A percentile compares a stretch with the other conserved stretches of the same genome.
Conservation (phyloP, 2,797 vertebrate species). For the Chelonia mydas region DNA sequence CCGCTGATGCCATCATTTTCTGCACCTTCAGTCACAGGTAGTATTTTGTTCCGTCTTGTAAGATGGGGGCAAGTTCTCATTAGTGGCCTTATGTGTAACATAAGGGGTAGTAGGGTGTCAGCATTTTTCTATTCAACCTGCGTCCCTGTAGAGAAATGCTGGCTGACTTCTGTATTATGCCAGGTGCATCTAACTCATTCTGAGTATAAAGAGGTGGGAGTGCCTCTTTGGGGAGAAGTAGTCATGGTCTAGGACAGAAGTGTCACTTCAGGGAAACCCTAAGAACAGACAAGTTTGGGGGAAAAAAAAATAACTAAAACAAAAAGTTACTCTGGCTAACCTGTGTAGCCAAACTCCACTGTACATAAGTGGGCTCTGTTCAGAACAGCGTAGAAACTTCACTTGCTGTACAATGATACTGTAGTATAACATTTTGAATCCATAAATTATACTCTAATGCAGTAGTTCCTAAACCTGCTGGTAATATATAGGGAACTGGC, state of each 20-base stretch:
- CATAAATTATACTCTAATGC: neutral
- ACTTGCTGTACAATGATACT: neutral
- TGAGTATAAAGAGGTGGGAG: neutral
- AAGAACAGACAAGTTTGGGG: neutral
- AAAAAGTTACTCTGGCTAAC: neutral
- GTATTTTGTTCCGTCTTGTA: neutral
- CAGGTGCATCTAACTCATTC: neutral
- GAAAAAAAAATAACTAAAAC: neutral
- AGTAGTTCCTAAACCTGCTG: neutral
- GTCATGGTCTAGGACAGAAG: neutral
- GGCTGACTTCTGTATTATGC: neutral
- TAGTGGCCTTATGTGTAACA: neutral
- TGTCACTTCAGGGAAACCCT: neutral
- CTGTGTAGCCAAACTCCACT: neutral
- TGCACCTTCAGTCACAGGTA: constrained; percentile 86
- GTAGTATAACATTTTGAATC: neutral
- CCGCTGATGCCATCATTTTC: constrained; percentile 94
- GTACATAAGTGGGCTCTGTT: neutral
- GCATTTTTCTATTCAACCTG: neutral
- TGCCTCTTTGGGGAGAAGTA: neutral
- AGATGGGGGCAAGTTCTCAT: neutral
- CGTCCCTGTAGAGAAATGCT: neutral
- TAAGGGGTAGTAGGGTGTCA: neutral
- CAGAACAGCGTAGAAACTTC: neutral
- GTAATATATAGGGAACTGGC: neutral